These are phyloP conservation scores for Chamaetylas fuelleborni DNA, from an alignment of 2,113 vertebrate species.

Conservation along the genomic window DNA sequence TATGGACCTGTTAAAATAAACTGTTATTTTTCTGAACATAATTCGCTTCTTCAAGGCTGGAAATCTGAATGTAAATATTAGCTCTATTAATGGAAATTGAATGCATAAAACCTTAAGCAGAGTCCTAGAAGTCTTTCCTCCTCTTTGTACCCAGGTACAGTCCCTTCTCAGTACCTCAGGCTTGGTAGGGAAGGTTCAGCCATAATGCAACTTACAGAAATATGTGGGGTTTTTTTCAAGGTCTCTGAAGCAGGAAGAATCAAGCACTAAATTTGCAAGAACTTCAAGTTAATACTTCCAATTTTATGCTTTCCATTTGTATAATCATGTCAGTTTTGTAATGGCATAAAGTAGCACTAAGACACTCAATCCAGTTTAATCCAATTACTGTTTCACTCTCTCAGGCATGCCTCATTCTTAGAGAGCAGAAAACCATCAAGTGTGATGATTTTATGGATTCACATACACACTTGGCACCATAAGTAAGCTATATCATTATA, in stretches of 20 bases:
- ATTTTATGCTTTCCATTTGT: constrained; percentile 19
- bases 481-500: not conserved
- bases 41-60: not conserved
- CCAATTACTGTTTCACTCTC: constrained; percentile 24
- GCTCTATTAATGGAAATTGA: not conserved
- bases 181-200: not conserved
- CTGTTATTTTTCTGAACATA: not conserved
- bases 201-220: not conserved
- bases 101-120: not conserved
- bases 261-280: not conserved
- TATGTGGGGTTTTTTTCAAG: not conserved
- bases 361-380: constrained; percentile 36
- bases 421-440: not conserved
- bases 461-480: not conserved
- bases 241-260: not conserved
- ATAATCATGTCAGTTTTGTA: not conserved
- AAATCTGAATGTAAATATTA: constrained; percentile 38
- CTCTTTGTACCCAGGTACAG: not conserved
- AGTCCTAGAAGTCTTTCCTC: not conserved
- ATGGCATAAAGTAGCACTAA: constrained; percentile 14
- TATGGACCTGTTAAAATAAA: not conserved
- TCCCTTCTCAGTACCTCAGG: not conserved
- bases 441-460: not conserved
- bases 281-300: not conserved
- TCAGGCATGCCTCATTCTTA: not conserved